phyloP scores from a whole-genome alignment of 2,797 vertebrate species.

The Nyctalus aviator region DNA sequence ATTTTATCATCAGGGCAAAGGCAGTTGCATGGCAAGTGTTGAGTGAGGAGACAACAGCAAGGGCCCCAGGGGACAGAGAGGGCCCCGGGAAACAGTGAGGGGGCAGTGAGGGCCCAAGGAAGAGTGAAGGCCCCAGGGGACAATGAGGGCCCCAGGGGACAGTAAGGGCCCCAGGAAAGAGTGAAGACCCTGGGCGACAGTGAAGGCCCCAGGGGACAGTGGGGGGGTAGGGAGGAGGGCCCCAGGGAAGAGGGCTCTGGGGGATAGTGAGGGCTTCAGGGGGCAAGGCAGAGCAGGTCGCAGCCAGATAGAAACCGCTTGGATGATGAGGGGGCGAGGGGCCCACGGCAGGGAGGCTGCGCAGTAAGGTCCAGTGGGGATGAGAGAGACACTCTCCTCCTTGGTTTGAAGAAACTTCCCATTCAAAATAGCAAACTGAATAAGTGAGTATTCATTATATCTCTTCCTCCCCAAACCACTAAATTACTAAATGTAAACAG shows the following conservation, averaged over 20 bases:
- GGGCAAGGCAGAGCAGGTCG: not conserved
- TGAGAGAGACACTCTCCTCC: too few species aligned
- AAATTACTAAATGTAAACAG: not conserved
- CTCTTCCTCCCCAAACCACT: not conserved
- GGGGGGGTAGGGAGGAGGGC: too few species aligned
- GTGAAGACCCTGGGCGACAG: not conserved
- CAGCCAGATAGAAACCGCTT: not conserved
- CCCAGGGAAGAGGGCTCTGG: not conserved
- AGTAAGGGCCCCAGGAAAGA: not conserved
- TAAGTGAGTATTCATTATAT: too few species aligned
- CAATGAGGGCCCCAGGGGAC: not conserved
- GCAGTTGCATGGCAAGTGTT: not conserved
- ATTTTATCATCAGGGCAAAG: not conserved
- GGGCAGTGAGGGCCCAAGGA: not conserved
- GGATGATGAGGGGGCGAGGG: not conserved
- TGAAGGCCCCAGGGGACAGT: not conserved
- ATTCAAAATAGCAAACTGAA: rapidly evolving
- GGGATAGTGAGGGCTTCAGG: not conserved
- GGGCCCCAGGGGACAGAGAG: not conserved
- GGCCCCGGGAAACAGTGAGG: not conserved
- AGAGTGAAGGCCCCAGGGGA: not conserved
- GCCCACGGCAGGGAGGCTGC: not conserved
- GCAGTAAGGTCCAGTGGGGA: not conserved
- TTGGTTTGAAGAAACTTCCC: rapidly evolving
- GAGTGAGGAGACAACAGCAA: not conserved